These are phyloP conservation scores for Macrotis lagotis DNA, from an alignment of 2,113 vertebrate genomes.

Conservation along the genomic window DNA sequence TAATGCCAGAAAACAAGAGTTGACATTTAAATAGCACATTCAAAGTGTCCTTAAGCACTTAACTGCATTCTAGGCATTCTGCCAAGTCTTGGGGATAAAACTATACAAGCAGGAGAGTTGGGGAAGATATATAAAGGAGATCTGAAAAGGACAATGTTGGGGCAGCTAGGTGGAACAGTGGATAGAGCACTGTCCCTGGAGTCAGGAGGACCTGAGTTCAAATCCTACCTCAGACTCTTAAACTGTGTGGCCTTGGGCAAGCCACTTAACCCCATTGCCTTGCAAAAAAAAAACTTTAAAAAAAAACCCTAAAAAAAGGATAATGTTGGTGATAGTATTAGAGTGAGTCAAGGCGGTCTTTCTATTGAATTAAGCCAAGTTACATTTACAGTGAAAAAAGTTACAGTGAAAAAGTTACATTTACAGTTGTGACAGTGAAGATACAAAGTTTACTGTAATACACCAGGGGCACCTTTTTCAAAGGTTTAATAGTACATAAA, in stretches of 20 bases:
- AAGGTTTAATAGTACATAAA: background rate
- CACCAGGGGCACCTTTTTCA: background rate
- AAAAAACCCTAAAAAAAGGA: no score
- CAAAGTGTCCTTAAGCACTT: background rate
- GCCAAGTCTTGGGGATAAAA: background rate
- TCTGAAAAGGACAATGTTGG: background rate
- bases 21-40: background rate
- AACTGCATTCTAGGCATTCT: background rate
- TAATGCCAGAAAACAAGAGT: background rate
- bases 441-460: background rate
- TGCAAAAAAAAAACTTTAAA: no score
- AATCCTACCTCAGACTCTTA: no score
- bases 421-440: background rate
- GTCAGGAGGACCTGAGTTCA: no score
- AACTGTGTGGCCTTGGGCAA: no score
- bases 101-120: background rate
- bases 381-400: no score
- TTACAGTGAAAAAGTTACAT: no score
- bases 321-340: background rate
- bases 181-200: no score
- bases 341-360: background rate
- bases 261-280: no score
- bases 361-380: no score
- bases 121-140: no score
- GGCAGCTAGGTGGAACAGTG: no score